phyloP scores from a whole-genome alignment of 1,140 invertebrate genomes.

The Meloidogyne chitwoodi region DNA sequence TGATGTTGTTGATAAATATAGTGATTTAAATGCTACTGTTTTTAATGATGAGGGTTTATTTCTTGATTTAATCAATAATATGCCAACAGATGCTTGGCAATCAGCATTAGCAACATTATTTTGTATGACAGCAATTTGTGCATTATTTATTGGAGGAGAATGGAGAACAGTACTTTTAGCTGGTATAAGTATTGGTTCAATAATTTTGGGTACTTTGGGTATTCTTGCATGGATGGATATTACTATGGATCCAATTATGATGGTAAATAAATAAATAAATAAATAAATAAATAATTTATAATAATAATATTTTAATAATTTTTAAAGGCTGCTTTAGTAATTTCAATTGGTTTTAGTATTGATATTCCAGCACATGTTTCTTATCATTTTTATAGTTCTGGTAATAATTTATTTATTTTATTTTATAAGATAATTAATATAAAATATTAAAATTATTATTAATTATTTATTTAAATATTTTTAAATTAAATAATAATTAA shows the following conservation, averaged over 20 bases:
- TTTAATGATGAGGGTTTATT: slow-evolving; percentile 56
- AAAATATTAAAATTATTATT: no score
- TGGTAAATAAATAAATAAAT: slow-evolving; percentile 32
- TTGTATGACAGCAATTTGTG: slow-evolving; percentile 61
- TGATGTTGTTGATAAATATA: slow-evolving; percentile 47
- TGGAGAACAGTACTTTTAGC: slow-evolving; percentile 60
- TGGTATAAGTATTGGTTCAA: slow-evolving; percentile 59
- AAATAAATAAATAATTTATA: background rate
- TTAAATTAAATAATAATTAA: no score
- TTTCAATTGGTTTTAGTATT: slow-evolving; percentile 61
- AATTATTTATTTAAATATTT: no score
- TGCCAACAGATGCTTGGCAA: slow-evolving; percentile 62
- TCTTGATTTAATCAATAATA: slow-evolving; percentile 61
- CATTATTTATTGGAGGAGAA: slow-evolving; percentile 61
- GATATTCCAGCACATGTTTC: slow-evolving; percentile 49
- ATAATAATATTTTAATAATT: slow-evolving; percentile 10
- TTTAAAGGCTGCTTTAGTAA: slow-evolving; percentile 60
- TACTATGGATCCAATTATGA: slow-evolving; percentile 62
- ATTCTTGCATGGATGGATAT: slow-evolving; percentile 60
- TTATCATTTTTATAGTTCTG: slow-evolving; percentile 43
- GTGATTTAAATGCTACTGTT: slow-evolving; percentile 50
- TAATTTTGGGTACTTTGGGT: slow-evolving; percentile 60
- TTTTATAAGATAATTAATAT: no score
- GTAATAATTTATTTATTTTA: slow-evolving; percentile 1
- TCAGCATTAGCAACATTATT: slow-evolving; percentile 50